Evolutionary conservation across 2,888 invertebrate genomes (phyloP).

Genomic region (Polyommatus iphigenia): DNA sequence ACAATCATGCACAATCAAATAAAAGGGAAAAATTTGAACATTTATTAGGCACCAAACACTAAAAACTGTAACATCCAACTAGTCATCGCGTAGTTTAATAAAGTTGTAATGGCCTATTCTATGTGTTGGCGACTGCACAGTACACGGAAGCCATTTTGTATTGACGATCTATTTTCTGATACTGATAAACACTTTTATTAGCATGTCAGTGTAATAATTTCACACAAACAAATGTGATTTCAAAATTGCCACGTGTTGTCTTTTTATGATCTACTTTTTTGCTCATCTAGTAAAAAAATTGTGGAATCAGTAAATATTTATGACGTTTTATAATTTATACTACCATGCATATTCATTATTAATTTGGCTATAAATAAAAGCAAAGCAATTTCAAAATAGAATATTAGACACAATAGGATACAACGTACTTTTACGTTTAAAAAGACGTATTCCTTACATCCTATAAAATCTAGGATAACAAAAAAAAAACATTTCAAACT

Average conservation of each 20-base stretch:
- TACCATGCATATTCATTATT: no score
- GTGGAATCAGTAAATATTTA: no score
- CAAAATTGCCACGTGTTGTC: neutral
- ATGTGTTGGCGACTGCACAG: conserved; percentile 20
- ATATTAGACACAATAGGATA: no score
- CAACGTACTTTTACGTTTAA: no score
- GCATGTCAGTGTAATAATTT: neutral
- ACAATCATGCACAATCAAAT: no score
- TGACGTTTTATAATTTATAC: no score
- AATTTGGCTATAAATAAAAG: no score
- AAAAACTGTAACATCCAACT: conserved; percentile 57
- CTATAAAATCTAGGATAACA: neutral
- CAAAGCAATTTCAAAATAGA: no score
- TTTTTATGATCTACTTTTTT: no score
- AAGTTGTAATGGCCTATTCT: conserved; percentile 32
- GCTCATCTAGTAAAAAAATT: no score
- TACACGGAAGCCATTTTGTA: conserved; percentile 27
- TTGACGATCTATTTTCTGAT: conserved; percentile 35
- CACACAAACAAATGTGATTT: neutral
- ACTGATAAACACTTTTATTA: conserved; percentile 12
- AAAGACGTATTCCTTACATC: no score
- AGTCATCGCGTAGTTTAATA: conserved; percentile 54
- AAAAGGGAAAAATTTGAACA: neutral
- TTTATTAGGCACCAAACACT: conserved; percentile 40
- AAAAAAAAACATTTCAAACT: neutral